These are phyloP conservation scores for Plagodis pulveraria DNA, from an alignment of 2,888 invertebrate species.

Conservation along the genomic window DNA sequence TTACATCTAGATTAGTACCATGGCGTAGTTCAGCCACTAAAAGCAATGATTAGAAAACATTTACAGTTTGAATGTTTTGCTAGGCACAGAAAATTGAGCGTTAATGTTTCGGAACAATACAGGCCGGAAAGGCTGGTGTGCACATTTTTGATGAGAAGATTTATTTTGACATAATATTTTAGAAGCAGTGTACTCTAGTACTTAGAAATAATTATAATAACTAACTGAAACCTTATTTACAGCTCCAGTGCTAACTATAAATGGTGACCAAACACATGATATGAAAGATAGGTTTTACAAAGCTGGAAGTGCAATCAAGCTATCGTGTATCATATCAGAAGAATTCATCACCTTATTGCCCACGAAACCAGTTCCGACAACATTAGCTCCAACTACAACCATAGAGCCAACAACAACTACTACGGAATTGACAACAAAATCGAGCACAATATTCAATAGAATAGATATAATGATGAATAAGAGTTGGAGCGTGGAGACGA, in stretches of 20 bases:
- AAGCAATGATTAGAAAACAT: too few species aligned
- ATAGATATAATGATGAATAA: conserved; percentile 81
- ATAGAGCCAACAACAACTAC: conserved; percentile 69
- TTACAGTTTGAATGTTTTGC: too few species aligned
- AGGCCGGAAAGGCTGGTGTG: too few species aligned
- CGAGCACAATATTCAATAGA: conserved; percentile 77
- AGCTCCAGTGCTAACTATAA: conserved; percentile 90
- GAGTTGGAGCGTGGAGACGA: conserved; percentile 82
- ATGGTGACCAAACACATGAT: conserved; percentile 89
- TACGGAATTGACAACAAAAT: conserved; percentile 71
- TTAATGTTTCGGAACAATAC: too few species aligned
- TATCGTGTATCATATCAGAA: conserved; percentile 85
- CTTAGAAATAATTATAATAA: too few species aligned
- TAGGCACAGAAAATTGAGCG: too few species aligned
- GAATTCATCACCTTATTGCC: conserved; percentile 64
- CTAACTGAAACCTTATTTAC: conserved; percentile 41
- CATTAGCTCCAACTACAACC: conserved; percentile 54
- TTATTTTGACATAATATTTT: too few species aligned
- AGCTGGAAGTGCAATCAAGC: conserved; percentile 89
- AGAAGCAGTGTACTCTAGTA: too few species aligned
- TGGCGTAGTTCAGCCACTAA: too few species aligned
- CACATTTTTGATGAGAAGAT: too few species aligned
- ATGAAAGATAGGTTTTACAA: conserved; percentile 90
- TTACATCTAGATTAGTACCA: too few species aligned
- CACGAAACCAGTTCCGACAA: conserved; percentile 58